A percentile compares a stretch with the other conserved stretches of the same genome.
Conservation (phyloP, 1,140 invertebrate species). For the Phenacoccus solenopsis region DNA sequence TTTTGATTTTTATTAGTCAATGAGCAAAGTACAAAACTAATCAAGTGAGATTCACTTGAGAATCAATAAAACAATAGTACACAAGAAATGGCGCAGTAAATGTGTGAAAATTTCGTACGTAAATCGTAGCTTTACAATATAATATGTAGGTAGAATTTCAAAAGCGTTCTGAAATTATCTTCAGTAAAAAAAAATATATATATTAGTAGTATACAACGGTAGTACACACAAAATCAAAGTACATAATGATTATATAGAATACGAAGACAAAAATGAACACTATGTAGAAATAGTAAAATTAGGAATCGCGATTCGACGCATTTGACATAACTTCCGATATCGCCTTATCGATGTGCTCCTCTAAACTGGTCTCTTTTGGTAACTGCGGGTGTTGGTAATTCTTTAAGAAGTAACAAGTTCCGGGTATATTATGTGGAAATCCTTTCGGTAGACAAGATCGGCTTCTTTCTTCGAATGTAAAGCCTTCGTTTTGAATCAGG, state of each 20-base stretch:
- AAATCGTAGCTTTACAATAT: too few relatives aligned
- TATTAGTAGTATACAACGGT: neutral
- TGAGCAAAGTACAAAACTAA: constrained; percentile 2
- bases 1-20: constrained; percentile 1
- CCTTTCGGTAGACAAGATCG: constrained; percentile 69
- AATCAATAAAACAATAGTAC: neutral
- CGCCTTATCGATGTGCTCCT: constrained; percentile 43
- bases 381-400: constrained; percentile 60
- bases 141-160: too few relatives aligned
- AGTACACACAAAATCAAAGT: neutral
- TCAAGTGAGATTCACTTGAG: neutral
- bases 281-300: neutral
- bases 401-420: constrained; percentile 75
- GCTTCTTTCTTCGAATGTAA: constrained; percentile 57
- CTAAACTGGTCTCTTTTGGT: constrained; percentile 40
- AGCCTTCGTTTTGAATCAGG: constrained; percentile 48
- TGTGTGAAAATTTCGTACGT: neutral
- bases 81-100: neutral
- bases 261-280: neutral
- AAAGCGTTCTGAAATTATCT: too few relatives aligned
- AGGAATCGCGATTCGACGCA: neutral
- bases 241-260: too few relatives aligned
- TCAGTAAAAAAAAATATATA: neutral
- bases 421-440: constrained; percentile 60
- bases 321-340: neutral